Base-by-base conservation (phyloP, 2,797 vertebrate genomes). In the Urophycis tenuis region DNA sequence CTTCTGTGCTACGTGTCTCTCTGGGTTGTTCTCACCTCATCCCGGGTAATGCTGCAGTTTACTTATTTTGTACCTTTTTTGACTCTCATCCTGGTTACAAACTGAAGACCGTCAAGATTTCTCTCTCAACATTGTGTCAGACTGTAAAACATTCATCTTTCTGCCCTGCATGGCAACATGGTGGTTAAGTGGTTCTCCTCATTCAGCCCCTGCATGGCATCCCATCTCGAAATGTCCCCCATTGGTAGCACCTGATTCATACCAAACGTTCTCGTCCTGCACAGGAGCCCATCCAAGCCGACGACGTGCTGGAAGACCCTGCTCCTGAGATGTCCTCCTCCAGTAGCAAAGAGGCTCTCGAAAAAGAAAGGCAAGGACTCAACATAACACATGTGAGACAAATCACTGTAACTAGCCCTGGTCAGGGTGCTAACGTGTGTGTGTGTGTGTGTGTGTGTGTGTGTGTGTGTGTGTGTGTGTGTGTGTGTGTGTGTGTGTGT, bases 301-400 rank as follows among this genome's bases (percentile, higher is more conserved):
- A 97, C 0, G 87, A 93, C 74, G 92, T 86, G 7, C 90, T 93
- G 75, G 94, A 95, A 83, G 95, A 95, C 77, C 89, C 93, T 6
- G 0, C 88, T 10, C 88, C 85, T 0, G 91, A 87, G 82, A 90
- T 92, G 71, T 86, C 90, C 76, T 89, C 89, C 1, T 75, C 89
- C 72, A 91, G 92, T 60, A 94, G 93, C 83, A 97, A 96, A 88
- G 96, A 97, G 75, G 87, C 88, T 79, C 85, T 94, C 82, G 93
- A 95, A 74, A 90, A 93, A 73, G 96, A 97, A 72, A 95, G 97
- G 97, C 98, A 92, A 82, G 88, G 73, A 7, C 36, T n/a, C 6
- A 22, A 49, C 53, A 60, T 22, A 22, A 49, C 45, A 12, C 2
- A 9, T 41, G 60, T 49, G 45, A 69, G 25, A 70, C 30, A 5